These are phyloP conservation scores for Gouania willdenowi DNA, from an alignment of 2,797 vertebrate species.

Conservation along the genomic window DNA sequence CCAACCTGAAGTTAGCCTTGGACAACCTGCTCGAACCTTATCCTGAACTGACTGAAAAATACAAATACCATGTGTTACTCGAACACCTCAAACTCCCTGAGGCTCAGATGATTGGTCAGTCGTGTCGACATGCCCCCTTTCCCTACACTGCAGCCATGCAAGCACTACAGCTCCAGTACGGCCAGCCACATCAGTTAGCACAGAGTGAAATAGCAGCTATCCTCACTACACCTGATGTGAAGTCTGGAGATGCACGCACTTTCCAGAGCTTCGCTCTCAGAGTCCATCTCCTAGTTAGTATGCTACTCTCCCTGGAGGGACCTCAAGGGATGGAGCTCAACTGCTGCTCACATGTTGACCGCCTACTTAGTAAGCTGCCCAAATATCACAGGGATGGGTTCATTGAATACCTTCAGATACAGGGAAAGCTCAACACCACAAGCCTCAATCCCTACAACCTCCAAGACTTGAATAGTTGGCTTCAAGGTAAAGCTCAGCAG, in stretches of 20 bases:
- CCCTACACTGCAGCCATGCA: conserved; percentile 2
- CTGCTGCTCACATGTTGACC: neutral
- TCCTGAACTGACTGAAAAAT: neutral
- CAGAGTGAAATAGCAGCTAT: conserved; percentile 1
- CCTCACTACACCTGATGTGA: too few relatives aligned
- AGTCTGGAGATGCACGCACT: too few relatives aligned
- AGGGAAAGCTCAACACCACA: neutral
- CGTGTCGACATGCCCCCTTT: neutral
- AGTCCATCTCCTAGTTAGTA: too few relatives aligned
- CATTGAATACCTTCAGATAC: too few relatives aligned
- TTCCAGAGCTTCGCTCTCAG: too few relatives aligned
- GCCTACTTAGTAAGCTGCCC: neutral
- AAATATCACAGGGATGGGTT: neutral
- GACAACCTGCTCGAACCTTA: neutral
- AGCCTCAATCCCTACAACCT: neutral
- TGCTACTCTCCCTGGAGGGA: too few relatives aligned
- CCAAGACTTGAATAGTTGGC: neutral
- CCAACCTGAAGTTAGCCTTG: conserved; percentile 2
- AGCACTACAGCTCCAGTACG: neutral
- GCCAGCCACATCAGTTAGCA: neutral
- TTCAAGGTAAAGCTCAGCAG: too few relatives aligned
- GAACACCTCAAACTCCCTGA: conserved; percentile 4
- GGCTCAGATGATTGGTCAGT: neutral
- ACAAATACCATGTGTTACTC: neutral
- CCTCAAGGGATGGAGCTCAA: too few relatives aligned